These are phyloP conservation scores for Eumacrocentrus americanus DNA, from an alignment of 2,888 invertebrate genomes.

Conservation along the genomic window DNA sequence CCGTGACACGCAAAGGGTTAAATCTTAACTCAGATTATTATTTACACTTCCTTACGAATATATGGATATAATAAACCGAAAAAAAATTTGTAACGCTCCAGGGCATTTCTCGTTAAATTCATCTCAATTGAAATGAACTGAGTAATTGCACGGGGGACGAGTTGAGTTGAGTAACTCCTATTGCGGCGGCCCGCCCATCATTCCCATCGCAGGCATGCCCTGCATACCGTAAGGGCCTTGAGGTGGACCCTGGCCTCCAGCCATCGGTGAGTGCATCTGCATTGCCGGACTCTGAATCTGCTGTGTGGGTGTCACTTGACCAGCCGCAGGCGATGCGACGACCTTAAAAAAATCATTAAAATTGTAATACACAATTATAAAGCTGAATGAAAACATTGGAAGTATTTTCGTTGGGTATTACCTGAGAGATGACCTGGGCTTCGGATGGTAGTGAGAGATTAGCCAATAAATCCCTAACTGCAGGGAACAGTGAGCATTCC, in stretches of 20 bases:
- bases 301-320: slow-evolving; percentile 63
- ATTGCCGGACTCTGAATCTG: slow-evolving; percentile 66
- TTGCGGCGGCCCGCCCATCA: slow-evolving; percentile 59
- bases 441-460: slow-evolving; percentile 85
- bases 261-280: slow-evolving; percentile 68
- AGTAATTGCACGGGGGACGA: slow-evolving; percentile 41
- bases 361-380: too few relatives aligned
- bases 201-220: slow-evolving; percentile 56
- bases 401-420: slow-evolving; percentile 8
- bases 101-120: slow-evolving; percentile 7
- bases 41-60: too few relatives aligned
- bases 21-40: too few relatives aligned
- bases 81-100: too few relatives aligned
- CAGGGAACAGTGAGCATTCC: slow-evolving; percentile 91
- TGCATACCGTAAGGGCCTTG: slow-evolving; percentile 58
- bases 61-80: too few relatives aligned
- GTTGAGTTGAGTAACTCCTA: slow-evolving; percentile 51
- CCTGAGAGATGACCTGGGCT: slow-evolving; percentile 66
- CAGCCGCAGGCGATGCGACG: slow-evolving; percentile 62
- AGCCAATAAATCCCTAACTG: slow-evolving; percentile 84
- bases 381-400: too few relatives aligned
- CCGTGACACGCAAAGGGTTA: too few relatives aligned
- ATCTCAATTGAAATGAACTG: slow-evolving; percentile 41
- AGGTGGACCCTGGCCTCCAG: slow-evolving; percentile 58
- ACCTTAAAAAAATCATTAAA: slow-evolving; percentile 57